A percentile compares a stretch with the other conserved stretches of the same genome.
Conservation (phyloP, 2,113 vertebrate species). For the Solea senegalensis region DNA sequence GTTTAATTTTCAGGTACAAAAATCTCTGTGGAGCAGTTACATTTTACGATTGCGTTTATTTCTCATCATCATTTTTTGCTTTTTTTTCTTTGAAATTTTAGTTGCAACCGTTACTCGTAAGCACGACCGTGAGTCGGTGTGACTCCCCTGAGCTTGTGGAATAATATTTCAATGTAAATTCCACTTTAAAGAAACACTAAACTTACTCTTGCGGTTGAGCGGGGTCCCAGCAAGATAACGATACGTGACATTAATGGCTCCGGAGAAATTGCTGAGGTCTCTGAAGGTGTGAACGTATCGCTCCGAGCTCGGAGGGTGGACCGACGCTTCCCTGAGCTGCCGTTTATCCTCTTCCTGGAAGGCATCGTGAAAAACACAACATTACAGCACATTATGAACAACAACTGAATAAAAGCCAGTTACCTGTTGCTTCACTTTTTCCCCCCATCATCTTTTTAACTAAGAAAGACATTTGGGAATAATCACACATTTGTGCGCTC, state of each 20-base stretch:
- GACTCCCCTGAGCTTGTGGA: constrained; percentile 1
- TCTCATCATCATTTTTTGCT: constrained; percentile 15
- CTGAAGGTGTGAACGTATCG: constrained; percentile 91
- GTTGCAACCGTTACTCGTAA: constrained; percentile 1
- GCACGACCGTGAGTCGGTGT: not conserved
- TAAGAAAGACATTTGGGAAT: too few relatives aligned
- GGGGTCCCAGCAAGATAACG: constrained; percentile 93
- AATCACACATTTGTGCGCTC: too few relatives aligned
- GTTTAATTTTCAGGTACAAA: not conserved
- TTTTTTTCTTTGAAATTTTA: not conserved
- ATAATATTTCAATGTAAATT: constrained; percentile 11
- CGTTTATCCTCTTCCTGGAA: constrained; percentile 93
- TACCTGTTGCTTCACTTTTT: too few relatives aligned
- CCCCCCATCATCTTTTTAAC: too few relatives aligned
- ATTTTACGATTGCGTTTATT: constrained; percentile 28
- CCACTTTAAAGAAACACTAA: constrained; percentile 18
- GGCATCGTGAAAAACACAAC: constrained; percentile 34
- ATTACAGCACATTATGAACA: constrained; percentile 6
- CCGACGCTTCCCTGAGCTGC: constrained; percentile 89
- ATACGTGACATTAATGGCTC: constrained; percentile 95
- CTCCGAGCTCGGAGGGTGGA: constrained; percentile 90
- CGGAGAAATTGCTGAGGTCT: constrained; percentile 95
- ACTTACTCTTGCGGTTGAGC: constrained; percentile 93
- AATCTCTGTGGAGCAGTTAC: constrained; percentile 30
- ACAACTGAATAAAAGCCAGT: not conserved